These are phyloP conservation scores for Tillus elongatus DNA, from an alignment of 2,888 invertebrate genomes.

Conservation along the genomic window DNA sequence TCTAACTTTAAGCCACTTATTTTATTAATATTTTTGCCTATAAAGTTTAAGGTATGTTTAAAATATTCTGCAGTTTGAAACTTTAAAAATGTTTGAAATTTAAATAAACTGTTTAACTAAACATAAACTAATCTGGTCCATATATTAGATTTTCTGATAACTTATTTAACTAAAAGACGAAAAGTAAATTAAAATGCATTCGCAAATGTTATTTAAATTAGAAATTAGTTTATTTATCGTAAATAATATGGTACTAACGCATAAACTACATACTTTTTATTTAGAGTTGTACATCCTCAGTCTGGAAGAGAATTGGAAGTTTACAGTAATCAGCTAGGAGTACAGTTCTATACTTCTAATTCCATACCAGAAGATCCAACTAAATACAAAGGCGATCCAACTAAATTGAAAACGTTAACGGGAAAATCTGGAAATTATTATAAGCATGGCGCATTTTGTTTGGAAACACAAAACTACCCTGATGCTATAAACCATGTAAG, in stretches of 20 bases:
- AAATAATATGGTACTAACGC: slow-evolving; percentile 4
- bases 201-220: too few species aligned
- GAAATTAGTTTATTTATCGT: neutral
- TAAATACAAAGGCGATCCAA: slow-evolving; percentile 23
- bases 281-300: slow-evolving; percentile 54
- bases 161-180: too few species aligned
- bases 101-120: too few species aligned
- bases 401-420: slow-evolving; percentile 18
- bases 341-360: slow-evolving; percentile 85
- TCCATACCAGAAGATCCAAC: slow-evolving; percentile 51
- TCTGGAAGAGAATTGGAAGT: slow-evolving; percentile 71
- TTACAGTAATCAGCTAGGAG: slow-evolving; percentile 78
- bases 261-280: slow-evolving; percentile 13
- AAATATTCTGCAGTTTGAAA: too few species aligned
- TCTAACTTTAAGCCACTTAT: too few species aligned
- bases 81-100: too few species aligned
- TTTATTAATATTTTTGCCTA: too few species aligned
- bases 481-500: slow-evolving; percentile 76
- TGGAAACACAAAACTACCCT: slow-evolving; percentile 90
- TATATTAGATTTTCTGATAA: too few species aligned
- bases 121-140: too few species aligned
- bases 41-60: too few species aligned
- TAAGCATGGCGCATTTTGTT: slow-evolving; percentile 62
- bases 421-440: slow-evolving; percentile 30
- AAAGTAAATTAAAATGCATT: too few species aligned